These are phyloP conservation scores for Scatophagus argus DNA, from an alignment of 2,113 vertebrate genomes.

Conservation along the genomic window DNA sequence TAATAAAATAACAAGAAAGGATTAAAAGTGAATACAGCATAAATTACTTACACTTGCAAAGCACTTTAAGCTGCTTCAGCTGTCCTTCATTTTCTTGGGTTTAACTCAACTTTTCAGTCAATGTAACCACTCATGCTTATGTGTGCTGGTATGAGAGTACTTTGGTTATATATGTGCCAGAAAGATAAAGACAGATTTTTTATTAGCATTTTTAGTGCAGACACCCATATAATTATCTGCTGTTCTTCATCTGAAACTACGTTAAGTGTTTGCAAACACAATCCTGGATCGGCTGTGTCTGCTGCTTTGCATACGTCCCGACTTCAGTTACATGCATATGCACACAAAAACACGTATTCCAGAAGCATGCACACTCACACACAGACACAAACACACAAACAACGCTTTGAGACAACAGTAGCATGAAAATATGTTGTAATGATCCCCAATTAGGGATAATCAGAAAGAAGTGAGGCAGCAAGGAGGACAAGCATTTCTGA, in stretches of 20 bases:
- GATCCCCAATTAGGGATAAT: slow-evolving; percentile 62
- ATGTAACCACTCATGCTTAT: background rate
- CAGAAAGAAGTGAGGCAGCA: slow-evolving; percentile 49
- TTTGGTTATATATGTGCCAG: background rate
- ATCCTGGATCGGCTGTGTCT: slow-evolving; percentile 16
- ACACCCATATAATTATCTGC: slow-evolving; percentile 18
- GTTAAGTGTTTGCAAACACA: slow-evolving; percentile 34
- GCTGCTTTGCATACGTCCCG: slow-evolving; percentile 37
- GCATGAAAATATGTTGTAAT: slow-evolving; percentile 60
- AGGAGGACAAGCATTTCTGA: slow-evolving; percentile 64
- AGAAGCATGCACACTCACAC: background rate
- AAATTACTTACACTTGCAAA: background rate
- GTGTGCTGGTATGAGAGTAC: background rate
- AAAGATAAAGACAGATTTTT: background rate
- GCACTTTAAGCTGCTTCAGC: background rate
- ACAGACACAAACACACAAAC: background rate
- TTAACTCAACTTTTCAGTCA: background rate
- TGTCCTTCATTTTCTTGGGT: background rate
- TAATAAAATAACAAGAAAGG: background rate
- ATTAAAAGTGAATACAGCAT: background rate
- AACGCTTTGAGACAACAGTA: slow-evolving; percentile 41
- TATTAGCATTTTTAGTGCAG: slow-evolving; percentile 1
- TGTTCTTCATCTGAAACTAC: slow-evolving; percentile 15
- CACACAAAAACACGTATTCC: slow-evolving; percentile 2
- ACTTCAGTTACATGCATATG: slow-evolving; percentile 4